Evolutionary conservation across 2,888 invertebrate genomes (phyloP), one percentile per base, ranked within the genome.

Genomic region (Drosophila niveifrons): DNA sequence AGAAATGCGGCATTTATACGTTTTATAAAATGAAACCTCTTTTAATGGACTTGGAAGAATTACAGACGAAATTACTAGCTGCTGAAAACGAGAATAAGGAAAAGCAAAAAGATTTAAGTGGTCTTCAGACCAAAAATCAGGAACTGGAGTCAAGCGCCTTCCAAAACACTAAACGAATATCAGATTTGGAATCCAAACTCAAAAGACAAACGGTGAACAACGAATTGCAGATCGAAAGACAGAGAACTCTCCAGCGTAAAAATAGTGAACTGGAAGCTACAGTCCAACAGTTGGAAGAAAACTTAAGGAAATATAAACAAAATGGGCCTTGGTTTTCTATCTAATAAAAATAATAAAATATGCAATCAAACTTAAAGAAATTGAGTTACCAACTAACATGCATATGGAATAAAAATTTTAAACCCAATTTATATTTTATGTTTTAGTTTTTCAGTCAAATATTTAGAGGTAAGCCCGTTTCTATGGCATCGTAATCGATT

Each of bases 401-500:
- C 3, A 64, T 66, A 62, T 66, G 66, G 55, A 48, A 28, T 23
- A 43, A 41, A 51, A 65, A 66, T 66, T 72, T 55, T 51, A 52
- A 44, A 50, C 9, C 15, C 31, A 69, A 73, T 71, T 57, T 48
- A 48, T 36, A 48, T 64, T 53, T 47, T 74, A 44, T 64, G 58
- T 52, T 55, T 61, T n/a, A 36, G n/a, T 75, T 71, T 59, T 75
- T 63, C 46, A 68, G 59, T 31, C 18, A 63, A 72, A 73, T 66
- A 71, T 75, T 82, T 62, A 23, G 57, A 64, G 50, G 9, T 48
- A 66, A 59, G 55, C 50, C 13, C 9, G 11, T 6, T 29, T 39
- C 15, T 10, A 17, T 41, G n/a, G 63, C 57, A 51, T 62, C 41
- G 56, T 71, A 87, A 87, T 87, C 72, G 67, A 86, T 80, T 83